Percentiles rank a stretch among this genome's conserved stretches.
Conservation (phyloP, 2,113 vertebrate genomes). For the Dryoscopus gambensis region DNA sequence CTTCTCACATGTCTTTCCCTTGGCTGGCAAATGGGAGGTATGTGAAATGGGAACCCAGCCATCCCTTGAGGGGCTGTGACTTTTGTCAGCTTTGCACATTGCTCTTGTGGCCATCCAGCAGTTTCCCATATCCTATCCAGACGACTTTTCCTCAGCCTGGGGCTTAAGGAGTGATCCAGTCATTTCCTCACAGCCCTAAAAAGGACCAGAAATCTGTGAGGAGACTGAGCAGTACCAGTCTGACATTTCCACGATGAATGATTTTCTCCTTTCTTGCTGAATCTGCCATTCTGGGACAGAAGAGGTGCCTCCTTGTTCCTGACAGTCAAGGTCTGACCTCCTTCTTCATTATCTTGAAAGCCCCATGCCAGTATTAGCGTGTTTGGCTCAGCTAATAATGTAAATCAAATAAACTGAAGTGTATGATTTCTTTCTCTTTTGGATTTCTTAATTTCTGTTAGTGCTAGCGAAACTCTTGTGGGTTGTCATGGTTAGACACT, state of each 20-base stretch:
- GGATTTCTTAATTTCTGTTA: neutral
- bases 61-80: rapidly evolving
- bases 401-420: neutral
- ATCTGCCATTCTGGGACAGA: neutral
- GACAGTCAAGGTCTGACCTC: neutral
- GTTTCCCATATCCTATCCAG: neutral
- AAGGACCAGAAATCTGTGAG: neutral
- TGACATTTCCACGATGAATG: neutral
- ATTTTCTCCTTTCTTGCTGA: neutral
- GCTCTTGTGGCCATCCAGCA: neutral
- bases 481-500: too few species aligned
- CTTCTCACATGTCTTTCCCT: neutral
- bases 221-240: neutral
- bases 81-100: neutral
- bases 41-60: neutral
- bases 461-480: neutral
- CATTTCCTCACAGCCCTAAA: neutral
- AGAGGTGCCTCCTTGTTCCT: neutral
- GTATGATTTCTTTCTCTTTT: neutral
- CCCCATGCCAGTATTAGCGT: neutral
- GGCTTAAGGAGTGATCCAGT: neutral
- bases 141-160: neutral
- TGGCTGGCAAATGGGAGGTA: neutral
- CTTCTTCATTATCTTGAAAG: neutral
- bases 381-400: neutral